Conservation (phyloP, 2,888 invertebrate species). For the Amiota communis region DNA sequence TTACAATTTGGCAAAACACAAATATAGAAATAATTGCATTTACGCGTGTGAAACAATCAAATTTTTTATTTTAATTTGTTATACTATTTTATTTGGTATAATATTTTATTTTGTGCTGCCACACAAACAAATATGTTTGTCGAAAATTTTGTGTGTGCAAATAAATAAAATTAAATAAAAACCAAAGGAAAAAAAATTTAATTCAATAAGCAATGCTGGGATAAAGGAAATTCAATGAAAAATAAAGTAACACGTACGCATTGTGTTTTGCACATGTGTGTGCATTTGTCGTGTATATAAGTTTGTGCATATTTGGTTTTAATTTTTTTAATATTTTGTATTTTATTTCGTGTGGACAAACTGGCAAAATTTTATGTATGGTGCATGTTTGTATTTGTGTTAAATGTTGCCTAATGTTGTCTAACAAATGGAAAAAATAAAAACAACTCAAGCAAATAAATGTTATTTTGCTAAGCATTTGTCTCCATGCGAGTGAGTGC, state of each 20-base stretch:
- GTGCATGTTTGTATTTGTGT: conserved; percentile 23
- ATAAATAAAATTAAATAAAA: not conserved
- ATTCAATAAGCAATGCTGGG: not conserved
- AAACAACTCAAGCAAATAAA: conserved; percentile 9
- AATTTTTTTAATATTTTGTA: too few species aligned
- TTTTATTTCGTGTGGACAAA: too few species aligned
- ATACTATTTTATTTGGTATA: not conserved
- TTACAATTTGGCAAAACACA: conserved; percentile 7
- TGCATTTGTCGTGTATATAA: conserved; percentile 10
- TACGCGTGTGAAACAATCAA: too few species aligned
- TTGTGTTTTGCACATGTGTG: not conserved
- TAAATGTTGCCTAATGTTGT: conserved; percentile 20
- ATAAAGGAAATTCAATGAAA: not conserved
- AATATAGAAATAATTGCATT: not conserved
- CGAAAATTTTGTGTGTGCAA: not conserved
- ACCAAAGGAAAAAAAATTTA: not conserved
- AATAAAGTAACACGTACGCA: conserved; percentile 6
- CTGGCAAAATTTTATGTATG: not conserved
- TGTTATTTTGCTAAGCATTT: not conserved
- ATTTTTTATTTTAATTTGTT: not conserved
- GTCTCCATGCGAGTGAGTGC: not conserved
- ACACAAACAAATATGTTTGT: conserved; percentile 1
- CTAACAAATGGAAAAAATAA: not conserved
- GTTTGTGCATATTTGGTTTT: too few species aligned
- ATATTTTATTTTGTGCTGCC: not conserved